Evolutionary conservation across 2,888 invertebrate genomes (phyloP).

Genomic region (Amblyjoppa proteus): DNA sequence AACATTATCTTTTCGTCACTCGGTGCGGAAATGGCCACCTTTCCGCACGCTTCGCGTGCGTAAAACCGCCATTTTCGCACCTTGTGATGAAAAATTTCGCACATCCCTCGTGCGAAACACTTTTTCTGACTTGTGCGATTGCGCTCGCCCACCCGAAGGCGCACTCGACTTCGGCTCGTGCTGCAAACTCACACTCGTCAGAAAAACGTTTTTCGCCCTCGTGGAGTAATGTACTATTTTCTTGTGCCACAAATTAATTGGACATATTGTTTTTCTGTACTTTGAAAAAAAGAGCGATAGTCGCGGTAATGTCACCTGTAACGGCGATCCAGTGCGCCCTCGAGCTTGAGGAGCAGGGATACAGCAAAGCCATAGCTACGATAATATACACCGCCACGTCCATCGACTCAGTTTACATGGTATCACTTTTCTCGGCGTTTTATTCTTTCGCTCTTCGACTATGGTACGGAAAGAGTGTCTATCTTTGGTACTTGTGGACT

Average conservation of each 20-base stretch:
- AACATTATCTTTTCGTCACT: not conserved
- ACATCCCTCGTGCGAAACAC: too few species aligned
- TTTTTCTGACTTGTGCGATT: too few species aligned
- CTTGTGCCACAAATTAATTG: not conserved
- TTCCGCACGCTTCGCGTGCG: too few species aligned
- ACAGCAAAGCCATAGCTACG: constrained; percentile 90
- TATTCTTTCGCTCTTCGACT: constrained; percentile 85
- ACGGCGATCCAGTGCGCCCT: constrained; percentile 64
- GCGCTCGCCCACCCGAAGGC: too few species aligned
- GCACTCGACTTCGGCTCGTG: too few species aligned
- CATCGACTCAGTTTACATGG: constrained; percentile 91
- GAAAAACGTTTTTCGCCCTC: too few species aligned
- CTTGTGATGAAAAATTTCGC: too few species aligned
- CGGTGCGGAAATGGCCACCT: too few species aligned
- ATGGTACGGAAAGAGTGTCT: constrained; percentile 39
- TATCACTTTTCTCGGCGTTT: constrained; percentile 89
- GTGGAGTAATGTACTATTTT: too few species aligned
- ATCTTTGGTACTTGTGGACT: not conserved
- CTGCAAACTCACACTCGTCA: too few species aligned
- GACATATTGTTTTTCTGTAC: not conserved
- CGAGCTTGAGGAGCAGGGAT: constrained; percentile 85
- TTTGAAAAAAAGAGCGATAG: constrained; percentile 53
- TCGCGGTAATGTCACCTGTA: constrained; percentile 66
- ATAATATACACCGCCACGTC: constrained; percentile 89
- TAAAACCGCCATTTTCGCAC: too few species aligned